Evolutionary conservation across 1,140 invertebrate genomes (phyloP).

Genomic region (Nasonia giraulti): DNA sequence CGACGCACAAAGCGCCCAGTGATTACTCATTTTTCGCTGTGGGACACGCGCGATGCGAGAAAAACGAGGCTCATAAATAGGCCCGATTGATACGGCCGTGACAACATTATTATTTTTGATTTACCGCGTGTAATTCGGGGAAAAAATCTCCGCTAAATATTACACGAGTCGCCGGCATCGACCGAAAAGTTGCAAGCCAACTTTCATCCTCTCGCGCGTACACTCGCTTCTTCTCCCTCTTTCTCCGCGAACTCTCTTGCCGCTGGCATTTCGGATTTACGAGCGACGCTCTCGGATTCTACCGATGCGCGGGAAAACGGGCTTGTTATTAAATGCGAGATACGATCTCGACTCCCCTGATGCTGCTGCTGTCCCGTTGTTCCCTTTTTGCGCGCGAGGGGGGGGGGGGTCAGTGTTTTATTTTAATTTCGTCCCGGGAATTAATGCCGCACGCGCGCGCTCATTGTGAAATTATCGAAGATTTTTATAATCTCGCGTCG

Average conservation of each 20-base stretch:
- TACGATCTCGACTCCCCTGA: conserved; percentile 3
- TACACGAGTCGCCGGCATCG: background rate
- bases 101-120: background rate
- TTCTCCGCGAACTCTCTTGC: background rate
- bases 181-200: background rate
- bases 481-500: conserved; percentile 2
- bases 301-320: background rate
- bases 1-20: background rate
- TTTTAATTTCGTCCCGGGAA: conserved; percentile 23
- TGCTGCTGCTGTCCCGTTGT: background rate
- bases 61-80: conserved; percentile 1
- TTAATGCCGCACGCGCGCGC: background rate
- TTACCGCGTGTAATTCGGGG: too few species aligned
- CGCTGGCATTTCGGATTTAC: conserved; percentile 30
- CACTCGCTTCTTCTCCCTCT: background rate
- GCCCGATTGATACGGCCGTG: background rate
- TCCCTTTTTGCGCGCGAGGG: background rate
- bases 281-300: background rate
- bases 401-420: background rate
- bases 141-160: background rate
- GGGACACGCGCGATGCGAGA: background rate
- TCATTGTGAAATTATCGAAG: conserved; percentile 19
- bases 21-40: background rate
- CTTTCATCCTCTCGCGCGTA: background rate
- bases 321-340: conserved; percentile 26